Evolutionary conservation across 2,113 vertebrate species (phyloP).

Genomic region (Taurulus bubalis): DNA sequence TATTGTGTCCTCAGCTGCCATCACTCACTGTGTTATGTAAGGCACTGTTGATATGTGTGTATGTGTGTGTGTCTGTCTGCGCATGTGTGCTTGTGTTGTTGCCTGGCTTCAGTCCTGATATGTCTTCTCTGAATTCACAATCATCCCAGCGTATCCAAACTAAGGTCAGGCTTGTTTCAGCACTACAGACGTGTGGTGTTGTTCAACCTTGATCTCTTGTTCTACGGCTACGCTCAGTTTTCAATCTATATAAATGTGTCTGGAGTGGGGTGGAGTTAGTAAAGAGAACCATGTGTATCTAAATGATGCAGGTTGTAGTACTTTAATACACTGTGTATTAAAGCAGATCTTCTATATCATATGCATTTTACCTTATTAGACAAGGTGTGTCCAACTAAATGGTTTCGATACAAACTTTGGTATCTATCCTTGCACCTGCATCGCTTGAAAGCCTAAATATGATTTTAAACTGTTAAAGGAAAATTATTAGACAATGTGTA

Average conservation of each 20-base stretch:
- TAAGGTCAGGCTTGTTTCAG: not conserved
- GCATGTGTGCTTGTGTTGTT: conserved; percentile 7
- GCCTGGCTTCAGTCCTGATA: conserved; percentile 7
- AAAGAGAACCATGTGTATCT: not conserved
- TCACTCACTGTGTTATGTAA: conserved; percentile 78
- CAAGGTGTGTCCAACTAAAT: not conserved
- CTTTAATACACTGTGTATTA: not conserved
- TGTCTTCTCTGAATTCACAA: conserved; percentile 14
- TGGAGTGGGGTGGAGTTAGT: not conserved
- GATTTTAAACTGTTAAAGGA: not conserved
- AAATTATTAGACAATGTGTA: not conserved
- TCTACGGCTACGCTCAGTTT: not conserved
- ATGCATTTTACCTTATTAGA: not conserved
- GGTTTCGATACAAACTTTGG: not conserved
- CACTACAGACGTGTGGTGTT: not conserved
- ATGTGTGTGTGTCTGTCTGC: conserved; percentile 8
- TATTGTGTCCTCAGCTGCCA: conserved; percentile 77
- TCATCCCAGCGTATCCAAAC: conserved; percentile 3
- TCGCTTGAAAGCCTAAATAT: not conserved
- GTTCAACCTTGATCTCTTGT: not conserved
- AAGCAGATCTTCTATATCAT: not conserved
- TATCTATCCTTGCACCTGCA: not conserved
- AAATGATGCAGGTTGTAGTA: not conserved
- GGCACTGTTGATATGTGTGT: conserved; percentile 51
- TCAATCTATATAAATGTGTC: not conserved